These are phyloP conservation scores for Spilosoma lubricipeda DNA, from an alignment of 2,888 invertebrate genomes.

Conservation along the genomic window DNA sequence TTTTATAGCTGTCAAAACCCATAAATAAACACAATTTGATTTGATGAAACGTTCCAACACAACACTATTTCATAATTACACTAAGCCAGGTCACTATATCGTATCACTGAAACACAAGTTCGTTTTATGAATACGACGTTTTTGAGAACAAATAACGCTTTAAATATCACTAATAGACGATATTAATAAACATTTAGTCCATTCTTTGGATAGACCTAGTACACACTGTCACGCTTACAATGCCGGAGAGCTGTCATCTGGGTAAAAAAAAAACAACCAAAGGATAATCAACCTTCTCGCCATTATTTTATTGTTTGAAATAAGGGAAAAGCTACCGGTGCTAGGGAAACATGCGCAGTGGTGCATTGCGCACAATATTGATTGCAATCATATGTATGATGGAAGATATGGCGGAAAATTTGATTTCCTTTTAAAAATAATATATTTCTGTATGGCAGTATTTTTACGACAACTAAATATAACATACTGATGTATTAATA, in stretches of 20 bases:
- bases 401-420: slow-evolving; percentile 80
- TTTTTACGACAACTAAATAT: not conserved
- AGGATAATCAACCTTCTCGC: slow-evolving; percentile 30
- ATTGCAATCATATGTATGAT: slow-evolving; percentile 79
- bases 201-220: slow-evolving; percentile 45
- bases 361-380: slow-evolving; percentile 84
- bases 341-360: slow-evolving; percentile 81
- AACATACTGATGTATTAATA: not conserved
- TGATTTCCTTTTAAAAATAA: slow-evolving; percentile 50
- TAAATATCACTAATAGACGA: slow-evolving; percentile 32
- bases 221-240: slow-evolving; percentile 72
- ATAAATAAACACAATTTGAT: slow-evolving; percentile 31
- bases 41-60: slow-evolving; percentile 12
- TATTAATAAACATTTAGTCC: slow-evolving; percentile 48
- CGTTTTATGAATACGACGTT: slow-evolving; percentile 15
- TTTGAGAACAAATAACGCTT: slow-evolving; percentile 33
- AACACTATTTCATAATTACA: slow-evolving; percentile 19
- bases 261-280: slow-evolving; percentile 37
- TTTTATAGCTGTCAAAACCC: slow-evolving; percentile 14
- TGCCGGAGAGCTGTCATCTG: slow-evolving; percentile 76
- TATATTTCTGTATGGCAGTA: not conserved
- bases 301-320: slow-evolving; percentile 49
- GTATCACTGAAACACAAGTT: slow-evolving; percentile 42
- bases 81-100: slow-evolving; percentile 28
- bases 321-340: slow-evolving; percentile 34